A percentile compares a stretch with the other conserved stretches of the same genome.
phyloP scores from a whole-genome alignment of 1,140 invertebrate genomes.

The Drosophila novamexicana region DNA sequence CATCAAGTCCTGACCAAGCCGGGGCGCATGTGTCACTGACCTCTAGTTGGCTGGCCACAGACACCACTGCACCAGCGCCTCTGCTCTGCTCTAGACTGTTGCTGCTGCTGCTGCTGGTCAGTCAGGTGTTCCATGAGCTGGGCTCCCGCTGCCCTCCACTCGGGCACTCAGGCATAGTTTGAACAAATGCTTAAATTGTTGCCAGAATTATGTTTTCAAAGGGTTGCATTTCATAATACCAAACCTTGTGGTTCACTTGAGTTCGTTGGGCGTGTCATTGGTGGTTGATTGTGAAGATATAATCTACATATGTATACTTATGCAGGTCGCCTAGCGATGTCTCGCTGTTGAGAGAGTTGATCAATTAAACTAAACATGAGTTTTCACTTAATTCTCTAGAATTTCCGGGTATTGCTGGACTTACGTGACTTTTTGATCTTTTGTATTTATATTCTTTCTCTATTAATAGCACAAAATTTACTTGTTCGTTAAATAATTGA shows the following conservation, averaged over 20 bases:
- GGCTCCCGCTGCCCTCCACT: not conserved
- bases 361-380: slow-evolving; percentile 15
- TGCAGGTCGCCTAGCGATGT: not conserved
- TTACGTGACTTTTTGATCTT: slow-evolving; percentile 19
- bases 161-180: slow-evolving; percentile 36
- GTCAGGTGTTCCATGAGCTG: slow-evolving; percentile 15
- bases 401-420: not conserved
- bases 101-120: slow-evolving; percentile 3
- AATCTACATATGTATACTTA: slow-evolving; percentile 14
- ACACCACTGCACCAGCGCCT: slow-evolving; percentile 9
- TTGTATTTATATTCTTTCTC: not conserved
- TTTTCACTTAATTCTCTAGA: slow-evolving; percentile 11
- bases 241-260: slow-evolving; percentile 8
- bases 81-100: not conserved
- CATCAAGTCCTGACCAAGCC: slow-evolving; percentile 33
- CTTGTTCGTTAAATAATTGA: not conserved
- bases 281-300: slow-evolving; percentile 25
- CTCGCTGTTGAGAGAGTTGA: not conserved
- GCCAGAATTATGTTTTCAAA: slow-evolving; percentile 26
- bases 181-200: slow-evolving; percentile 39
- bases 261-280: slow-evolving; percentile 24
- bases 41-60: slow-evolving; percentile 31
- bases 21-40: slow-evolving; percentile 34
- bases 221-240: slow-evolving; percentile 22
- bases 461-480: not conserved